Conservation (phyloP, 2,797 vertebrate genomes). For the Botia kubotai region DNA sequence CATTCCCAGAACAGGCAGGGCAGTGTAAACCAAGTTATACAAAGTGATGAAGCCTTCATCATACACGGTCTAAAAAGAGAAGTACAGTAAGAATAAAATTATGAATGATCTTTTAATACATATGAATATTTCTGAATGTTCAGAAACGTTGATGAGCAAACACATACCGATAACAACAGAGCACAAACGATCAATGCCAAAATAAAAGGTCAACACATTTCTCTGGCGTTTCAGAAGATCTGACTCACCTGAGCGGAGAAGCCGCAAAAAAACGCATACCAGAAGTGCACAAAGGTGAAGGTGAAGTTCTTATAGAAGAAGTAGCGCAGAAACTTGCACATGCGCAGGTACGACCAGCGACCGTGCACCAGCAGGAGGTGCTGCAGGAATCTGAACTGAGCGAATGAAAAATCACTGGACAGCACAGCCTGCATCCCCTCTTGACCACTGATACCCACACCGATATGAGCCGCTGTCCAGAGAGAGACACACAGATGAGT, state of each 20-base stretch:
- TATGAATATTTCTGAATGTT: no score
- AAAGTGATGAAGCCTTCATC: conserved; percentile 94
- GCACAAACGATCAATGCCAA: no score
- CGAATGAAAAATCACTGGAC: conserved; percentile 84
- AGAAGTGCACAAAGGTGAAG: conserved; percentile 88
- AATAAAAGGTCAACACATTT: no score
- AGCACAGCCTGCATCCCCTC: conserved; percentile 87
- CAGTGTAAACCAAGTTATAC: conserved; percentile 94
- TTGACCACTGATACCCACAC: conserved; percentile 85
- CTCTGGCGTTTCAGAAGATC: no score
- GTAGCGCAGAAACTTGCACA: conserved; percentile 88
- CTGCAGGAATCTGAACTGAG: conserved; percentile 85
- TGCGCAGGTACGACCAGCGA: conserved; percentile 87
- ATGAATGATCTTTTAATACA: no score
- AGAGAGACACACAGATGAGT: background rate
- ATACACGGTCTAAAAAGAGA: conserved; percentile 84
- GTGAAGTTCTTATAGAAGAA: conserved; percentile 92
- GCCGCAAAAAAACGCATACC: conserved; percentile 87
- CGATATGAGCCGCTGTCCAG: conserved; percentile 84
- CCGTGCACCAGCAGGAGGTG: conserved; percentile 86
- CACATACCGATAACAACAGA: no score
- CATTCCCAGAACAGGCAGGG: conserved; percentile 92
- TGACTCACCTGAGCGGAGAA: conserved; percentile 87
- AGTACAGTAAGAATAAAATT: background rate
- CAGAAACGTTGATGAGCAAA: no score